Evolutionary conservation across 2,113 vertebrate genomes (phyloP).

Genomic region (Zosterops hypoxanthus): DNA sequence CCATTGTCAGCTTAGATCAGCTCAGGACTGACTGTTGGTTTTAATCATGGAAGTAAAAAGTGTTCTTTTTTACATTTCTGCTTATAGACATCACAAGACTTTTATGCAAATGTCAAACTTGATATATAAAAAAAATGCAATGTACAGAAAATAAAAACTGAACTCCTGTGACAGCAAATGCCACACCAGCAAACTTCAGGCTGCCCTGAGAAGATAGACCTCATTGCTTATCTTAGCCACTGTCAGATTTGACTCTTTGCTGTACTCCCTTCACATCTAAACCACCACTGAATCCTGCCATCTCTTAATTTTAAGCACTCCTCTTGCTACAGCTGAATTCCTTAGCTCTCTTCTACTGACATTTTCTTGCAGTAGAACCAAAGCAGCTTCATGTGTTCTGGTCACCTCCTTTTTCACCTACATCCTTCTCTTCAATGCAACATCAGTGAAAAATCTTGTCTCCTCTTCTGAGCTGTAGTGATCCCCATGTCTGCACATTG

Average conservation of each 20-base stretch:
- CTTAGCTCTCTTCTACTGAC: neutral
- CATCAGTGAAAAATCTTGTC: neutral
- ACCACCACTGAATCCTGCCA: neutral
- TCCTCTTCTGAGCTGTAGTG: neutral
- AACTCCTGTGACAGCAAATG: slow-evolving; percentile 31
- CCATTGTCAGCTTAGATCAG: slow-evolving; percentile 24
- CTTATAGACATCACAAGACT: slow-evolving; percentile 12
- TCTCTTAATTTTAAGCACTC: neutral
- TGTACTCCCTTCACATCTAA: neutral
- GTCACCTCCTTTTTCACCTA: neutral
- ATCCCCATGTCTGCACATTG: neutral
- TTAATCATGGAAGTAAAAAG: neutral
- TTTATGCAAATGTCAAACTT: slow-evolving; percentile 45
- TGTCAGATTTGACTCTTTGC: neutral
- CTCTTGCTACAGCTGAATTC: neutral
- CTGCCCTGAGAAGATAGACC: neutral
- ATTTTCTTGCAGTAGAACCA: neutral
- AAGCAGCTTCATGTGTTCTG: neutral
- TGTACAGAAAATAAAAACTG: slow-evolving; percentile 19
- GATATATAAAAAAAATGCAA: neutral
- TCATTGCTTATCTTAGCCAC: neutral
- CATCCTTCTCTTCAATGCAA: neutral
- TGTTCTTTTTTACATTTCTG: neutral
- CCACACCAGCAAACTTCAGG: slow-evolving; percentile 17
- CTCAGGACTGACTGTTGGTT: neutral